These are phyloP conservation scores for Galerucella pusilla DNA, from an alignment of 2,888 invertebrate species.

Conservation along the genomic window DNA sequence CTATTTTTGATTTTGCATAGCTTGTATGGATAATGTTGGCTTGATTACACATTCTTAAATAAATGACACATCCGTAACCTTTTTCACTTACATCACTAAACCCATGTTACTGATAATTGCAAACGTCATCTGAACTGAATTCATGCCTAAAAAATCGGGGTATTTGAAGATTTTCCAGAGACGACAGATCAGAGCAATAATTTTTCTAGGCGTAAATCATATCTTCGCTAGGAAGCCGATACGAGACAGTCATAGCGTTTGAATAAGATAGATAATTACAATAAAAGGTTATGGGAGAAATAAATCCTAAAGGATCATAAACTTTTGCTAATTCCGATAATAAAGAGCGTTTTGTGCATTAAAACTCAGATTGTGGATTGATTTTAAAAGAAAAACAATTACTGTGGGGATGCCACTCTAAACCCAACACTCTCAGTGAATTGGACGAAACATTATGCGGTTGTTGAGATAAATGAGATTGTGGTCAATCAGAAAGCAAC, in stretches of 20 bases:
- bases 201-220: too few species aligned
- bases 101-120: conserved; percentile 23
- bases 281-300: conserved; percentile 16
- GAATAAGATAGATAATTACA: not conserved
- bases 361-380: not conserved
- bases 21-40: too few species aligned
- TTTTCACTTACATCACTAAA: conserved; percentile 21
- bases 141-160: not conserved
- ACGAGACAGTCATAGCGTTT: too few species aligned
- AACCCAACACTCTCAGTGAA: too few species aligned
- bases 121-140: not conserved
- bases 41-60: too few species aligned
- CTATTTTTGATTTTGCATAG: conserved; percentile 12
- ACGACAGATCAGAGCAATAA: not conserved
- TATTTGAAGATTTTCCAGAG: not conserved
- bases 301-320: conserved; percentile 21
- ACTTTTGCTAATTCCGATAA: conserved; percentile 20
- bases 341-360: conserved; percentile 23
- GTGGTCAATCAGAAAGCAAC: too few species aligned
- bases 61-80: conserved; percentile 5
- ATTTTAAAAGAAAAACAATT: too few species aligned
- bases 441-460: too few species aligned
- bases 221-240: too few species aligned
- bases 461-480: too few species aligned
- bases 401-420: too few species aligned